phyloP scores from a whole-genome alignment of 2,888 invertebrate genomes.

The Papilio gigon region DNA sequence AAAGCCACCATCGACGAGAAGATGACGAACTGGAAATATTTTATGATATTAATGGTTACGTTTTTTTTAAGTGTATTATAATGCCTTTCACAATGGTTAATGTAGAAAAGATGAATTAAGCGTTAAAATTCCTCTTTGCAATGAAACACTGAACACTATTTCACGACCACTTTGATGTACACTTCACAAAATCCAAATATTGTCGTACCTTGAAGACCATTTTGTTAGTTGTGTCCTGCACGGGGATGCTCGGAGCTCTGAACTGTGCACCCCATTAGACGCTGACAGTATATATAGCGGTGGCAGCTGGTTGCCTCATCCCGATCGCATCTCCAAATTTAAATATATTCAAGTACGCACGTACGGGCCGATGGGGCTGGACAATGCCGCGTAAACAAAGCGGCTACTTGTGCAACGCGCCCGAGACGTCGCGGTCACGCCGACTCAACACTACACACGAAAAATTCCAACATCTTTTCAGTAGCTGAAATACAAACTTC shows the following conservation, averaged over 20 bases:
- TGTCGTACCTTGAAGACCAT: conserved; percentile 79
- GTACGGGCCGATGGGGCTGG: conserved; percentile 73
- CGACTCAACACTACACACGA: conserved; percentile 60
- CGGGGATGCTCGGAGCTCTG: conserved; percentile 69
- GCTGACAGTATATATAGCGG: conserved; percentile 74
- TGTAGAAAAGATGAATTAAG: neutral
- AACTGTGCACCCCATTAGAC: conserved; percentile 71
- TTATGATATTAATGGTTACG: neutral
- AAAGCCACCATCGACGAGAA: conserved; percentile 70
- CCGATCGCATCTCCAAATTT: conserved; percentile 81
- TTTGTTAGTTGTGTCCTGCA: conserved; percentile 64
- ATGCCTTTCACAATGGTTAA: neutral
- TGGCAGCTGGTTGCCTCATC: conserved; percentile 73
- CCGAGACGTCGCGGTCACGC: conserved; percentile 73
- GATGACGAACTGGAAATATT: conserved; percentile 67
- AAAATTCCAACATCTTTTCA: conserved; percentile 57
- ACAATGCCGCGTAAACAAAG: conserved; percentile 79
- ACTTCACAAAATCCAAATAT: conserved; percentile 56
- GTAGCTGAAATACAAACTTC: conserved; percentile 55
- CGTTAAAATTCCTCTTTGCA: neutral
- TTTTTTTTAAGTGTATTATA: neutral
- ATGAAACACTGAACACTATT: conserved; percentile 38
- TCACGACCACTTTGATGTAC: conserved; percentile 48
- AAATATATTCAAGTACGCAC: conserved; percentile 83
- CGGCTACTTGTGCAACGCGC: conserved; percentile 73